Base-by-base conservation (phyloP, 1,140 invertebrate genomes). In the Drosophila triauraria region DNA sequence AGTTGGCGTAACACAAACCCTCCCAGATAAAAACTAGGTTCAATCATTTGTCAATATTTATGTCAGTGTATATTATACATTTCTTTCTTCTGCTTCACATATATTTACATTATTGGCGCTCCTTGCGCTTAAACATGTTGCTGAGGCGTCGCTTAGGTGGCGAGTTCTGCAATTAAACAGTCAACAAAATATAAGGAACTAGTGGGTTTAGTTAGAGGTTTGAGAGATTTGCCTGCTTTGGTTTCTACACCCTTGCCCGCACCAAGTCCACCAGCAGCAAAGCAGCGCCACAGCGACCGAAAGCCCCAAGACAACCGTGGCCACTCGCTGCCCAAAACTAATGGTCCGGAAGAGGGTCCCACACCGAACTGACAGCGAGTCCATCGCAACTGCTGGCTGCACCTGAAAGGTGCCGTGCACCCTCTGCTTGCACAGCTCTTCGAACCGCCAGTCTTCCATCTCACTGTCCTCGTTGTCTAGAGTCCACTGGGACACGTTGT, bases 41-140 rank as follows among this genome's bases (percentile, higher is more conserved):
- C 3, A 25, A 6, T 23, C 8, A 0, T 56, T 54, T n/a, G 53
- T 56, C 35, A 56, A 40, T 54, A 40, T 56, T 56, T 54, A 42
- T n/a, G 15, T 42, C 6, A 5, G 35, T 38, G 4, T 42, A 42
- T n/a, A 42, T 42, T 42, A 54, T 54, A 54, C 53, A 54, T 23
- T 53, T 13, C 17, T 53, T 17, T 3, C 1, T 15, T 35, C 20
- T 9, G 30, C 12, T 53, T 56, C 23, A 56, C 53, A 56, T n/a
- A n/a, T 56, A 56, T 56, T 25, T 56, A 56, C 53, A 56, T 40
- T 56, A 56, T n/a, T 56, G 3, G 35, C 53, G 53, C 67, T 91
- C 90, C 53, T 92, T 92, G 57, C 88, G 82, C 58, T 92, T 91
- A 42, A 92, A 92, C 60, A 92, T 91, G 64, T 78, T 92, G 78